phyloP scores from a whole-genome alignment of 2,113 vertebrate species.

The Dipodomys spectabilis region DNA sequence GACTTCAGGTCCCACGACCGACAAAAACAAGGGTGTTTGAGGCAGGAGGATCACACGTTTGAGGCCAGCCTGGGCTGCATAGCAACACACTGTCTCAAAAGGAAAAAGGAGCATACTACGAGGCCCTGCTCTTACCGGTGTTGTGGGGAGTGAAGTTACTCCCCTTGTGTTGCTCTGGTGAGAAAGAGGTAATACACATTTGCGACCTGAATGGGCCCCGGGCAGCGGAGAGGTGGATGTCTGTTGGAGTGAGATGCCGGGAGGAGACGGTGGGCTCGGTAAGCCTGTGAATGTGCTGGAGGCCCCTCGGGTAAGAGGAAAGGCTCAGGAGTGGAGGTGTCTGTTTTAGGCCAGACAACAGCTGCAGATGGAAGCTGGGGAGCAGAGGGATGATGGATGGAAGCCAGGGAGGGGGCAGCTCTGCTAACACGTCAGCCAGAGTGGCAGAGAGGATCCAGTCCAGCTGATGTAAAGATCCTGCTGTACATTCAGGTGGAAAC shows the following conservation, averaged over 20 bases:
- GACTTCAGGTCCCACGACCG: too few species aligned
- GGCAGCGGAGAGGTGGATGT: background rate
- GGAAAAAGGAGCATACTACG: background rate
- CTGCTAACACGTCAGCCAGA: background rate
- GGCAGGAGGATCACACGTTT: background rate
- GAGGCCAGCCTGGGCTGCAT: background rate
- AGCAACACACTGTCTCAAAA: background rate
- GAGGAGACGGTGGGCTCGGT: background rate
- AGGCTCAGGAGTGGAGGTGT: too few species aligned
- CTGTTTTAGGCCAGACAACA: background rate
- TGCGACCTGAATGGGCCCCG: rapidly evolving
- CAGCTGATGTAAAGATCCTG: background rate
- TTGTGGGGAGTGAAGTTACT: background rate
- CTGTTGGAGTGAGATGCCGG: too few species aligned
- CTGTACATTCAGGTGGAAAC: background rate
- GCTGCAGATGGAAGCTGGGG: background rate
- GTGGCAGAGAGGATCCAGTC: background rate
- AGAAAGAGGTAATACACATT: background rate
- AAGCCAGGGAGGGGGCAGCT: background rate
- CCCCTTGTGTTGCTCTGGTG: background rate
- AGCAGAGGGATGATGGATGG: background rate
- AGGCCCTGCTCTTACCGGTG: constrained; percentile 29
- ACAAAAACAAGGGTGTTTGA: too few species aligned
- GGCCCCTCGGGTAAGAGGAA: background rate
- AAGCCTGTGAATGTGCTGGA: background rate